Conservation (phyloP, 1,140 invertebrate genomes). For the Scaptomyza graminum region DNA sequence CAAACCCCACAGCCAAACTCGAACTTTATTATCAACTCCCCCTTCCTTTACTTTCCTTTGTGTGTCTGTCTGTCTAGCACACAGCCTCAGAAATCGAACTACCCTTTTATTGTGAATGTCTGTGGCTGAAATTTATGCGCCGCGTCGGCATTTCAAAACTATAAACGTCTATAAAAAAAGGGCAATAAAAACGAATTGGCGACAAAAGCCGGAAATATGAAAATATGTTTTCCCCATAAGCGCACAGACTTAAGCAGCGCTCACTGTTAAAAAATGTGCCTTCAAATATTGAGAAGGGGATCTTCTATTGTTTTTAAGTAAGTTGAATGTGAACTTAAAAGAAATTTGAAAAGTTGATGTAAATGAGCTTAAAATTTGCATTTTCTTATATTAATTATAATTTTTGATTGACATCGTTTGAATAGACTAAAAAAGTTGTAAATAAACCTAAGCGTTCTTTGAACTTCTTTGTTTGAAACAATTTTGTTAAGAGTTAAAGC, state of each 20-base stretch:
- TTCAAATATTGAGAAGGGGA: slow-evolving; percentile 19
- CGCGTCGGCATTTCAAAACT: slow-evolving; percentile 67
- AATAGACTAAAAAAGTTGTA: no score
- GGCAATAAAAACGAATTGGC: slow-evolving; percentile 77
- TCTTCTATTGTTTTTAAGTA: slow-evolving; percentile 48
- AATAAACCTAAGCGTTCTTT: no score
- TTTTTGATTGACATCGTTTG: no score
- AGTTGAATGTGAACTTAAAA: not conserved
- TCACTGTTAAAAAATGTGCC: not conserved
- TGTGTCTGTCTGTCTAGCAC: not conserved
- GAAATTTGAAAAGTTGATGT: not conserved
- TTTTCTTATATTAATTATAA: no score
- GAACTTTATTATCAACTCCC: not conserved
- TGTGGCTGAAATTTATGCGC: slow-evolving; percentile 63
- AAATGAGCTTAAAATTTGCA: not conserved
- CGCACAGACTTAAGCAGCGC: not conserved
- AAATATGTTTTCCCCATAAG: slow-evolving; percentile 71
- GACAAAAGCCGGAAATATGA: slow-evolving; percentile 76
- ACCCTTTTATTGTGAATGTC: slow-evolving; percentile 55
- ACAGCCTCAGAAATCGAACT: slow-evolving; percentile 59
- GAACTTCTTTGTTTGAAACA: no score
- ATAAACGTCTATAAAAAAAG: slow-evolving; percentile 77
- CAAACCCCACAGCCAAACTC: not conserved
- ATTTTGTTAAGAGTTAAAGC: no score
- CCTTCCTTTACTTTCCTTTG: no score